phyloP scores from a whole-genome alignment of 2,888 invertebrate genomes.

The Eupithecia vulgata region DNA sequence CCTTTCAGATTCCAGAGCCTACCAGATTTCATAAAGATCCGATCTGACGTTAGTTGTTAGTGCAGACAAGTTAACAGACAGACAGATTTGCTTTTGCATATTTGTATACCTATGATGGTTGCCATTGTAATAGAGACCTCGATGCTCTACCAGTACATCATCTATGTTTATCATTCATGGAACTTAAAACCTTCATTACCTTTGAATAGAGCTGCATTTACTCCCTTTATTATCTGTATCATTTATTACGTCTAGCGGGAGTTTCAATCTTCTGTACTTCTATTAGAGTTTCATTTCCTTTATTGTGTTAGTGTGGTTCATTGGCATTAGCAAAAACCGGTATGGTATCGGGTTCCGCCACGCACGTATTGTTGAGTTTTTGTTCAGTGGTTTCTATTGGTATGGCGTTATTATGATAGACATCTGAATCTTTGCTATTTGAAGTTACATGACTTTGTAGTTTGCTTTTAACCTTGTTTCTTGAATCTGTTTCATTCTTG shows the following conservation, averaged over 20 bases:
- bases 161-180: not conserved
- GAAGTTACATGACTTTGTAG: constrained; percentile 5
- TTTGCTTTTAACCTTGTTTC: not conserved
- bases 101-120: not conserved
- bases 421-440: constrained; percentile 11
- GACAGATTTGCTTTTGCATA: not conserved
- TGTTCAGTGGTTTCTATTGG: constrained; percentile 38
- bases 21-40: too few species aligned
- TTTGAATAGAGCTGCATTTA: constrained; percentile 9
- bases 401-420: constrained; percentile 18
- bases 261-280: not conserved
- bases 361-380: constrained; percentile 50
- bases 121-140: constrained; percentile 22
- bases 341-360: constrained; percentile 53
- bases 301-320: constrained; percentile 44
- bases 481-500: not conserved
- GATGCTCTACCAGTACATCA: constrained; percentile 11
- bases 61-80: not conserved
- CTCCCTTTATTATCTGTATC: not conserved
- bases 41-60: too few species aligned
- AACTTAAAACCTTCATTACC: not conserved
- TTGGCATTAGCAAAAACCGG: constrained; percentile 59
- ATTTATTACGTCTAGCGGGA: constrained; percentile 7
- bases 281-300: constrained; percentile 29
- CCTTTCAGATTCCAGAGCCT: too few species aligned